Base-by-base conservation (phyloP, 2,797 vertebrate species). In the Zalophus californianus region DNA sequence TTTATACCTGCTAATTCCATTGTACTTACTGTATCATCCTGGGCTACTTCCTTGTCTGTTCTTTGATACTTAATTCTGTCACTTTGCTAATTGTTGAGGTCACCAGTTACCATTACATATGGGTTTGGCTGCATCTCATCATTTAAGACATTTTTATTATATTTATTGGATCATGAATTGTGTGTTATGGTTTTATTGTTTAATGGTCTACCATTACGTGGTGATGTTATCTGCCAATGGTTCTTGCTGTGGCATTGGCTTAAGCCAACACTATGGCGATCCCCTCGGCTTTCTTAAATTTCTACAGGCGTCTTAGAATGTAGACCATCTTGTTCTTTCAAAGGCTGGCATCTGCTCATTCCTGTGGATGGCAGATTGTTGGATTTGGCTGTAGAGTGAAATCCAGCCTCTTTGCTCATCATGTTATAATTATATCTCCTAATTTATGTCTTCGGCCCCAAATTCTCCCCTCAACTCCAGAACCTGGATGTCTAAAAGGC, bases 231-330 rank as follows among this genome's bases (percentile, higher is more conserved):
- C 88, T 86, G 70, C 35, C 3, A 0, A n/a, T 12, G 3, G 29
- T 32, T n/a, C 44, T 25, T 21, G 70, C 75, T 0, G 3, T 32
- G 48, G 48, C 56, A 0, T 23, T n/a, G 48, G 14, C 16, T 62
- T 68, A 23, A 29, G 27, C 48, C 11, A 20, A 21, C 2, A 8
- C 14, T 0, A 0, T 0, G 14, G 62, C 0, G 27, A n/a, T 38
- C n/a, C 1, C 3, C 86, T 21, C 29, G 23, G 41, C 16, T 75
- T 48, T 77, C 83, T 44, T 35, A 16, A 73, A 11, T 32, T 56
- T 41, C 56, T 1, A 3, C n/a, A 3, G 62, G 60, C 2, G 18
- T 35, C 68, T 56, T 8, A 38, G 87, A 64, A 29, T 9, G 12
- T 7, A 13, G 20, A 58, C 38, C 3, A 0, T 2, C 27, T 27